Evolutionary conservation across 1,140 invertebrate genomes (phyloP), one percentile per base, ranked within the genome.

Genomic region (Schlechtendalia chinensis): DNA sequence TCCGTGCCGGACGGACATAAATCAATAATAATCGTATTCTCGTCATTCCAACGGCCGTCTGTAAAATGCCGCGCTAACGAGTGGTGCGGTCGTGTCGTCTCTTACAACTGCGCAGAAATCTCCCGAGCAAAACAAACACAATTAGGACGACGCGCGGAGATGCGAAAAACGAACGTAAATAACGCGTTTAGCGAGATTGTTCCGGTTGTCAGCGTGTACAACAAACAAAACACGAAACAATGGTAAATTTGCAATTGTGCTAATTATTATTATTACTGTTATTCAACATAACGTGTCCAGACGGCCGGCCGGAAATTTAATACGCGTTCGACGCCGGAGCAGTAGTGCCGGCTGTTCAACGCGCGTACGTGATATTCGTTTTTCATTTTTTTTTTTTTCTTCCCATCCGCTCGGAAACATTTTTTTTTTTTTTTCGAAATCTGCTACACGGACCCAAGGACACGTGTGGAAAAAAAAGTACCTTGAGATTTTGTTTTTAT

Each of bases 151-250:
- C 50, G 5, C 47, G 24, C 17, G 47, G 53, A n/a, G 45, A 69
- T 50, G 22, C 67, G 17, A 50, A 50, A n/a, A 69, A 50, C 47
- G n/a, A 16, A 50, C 45, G 29, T 56, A 74, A 74, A 74, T 39
- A 77, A 77, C 59, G 56, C 56, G 47, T 63, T 63, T 50, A 79
- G 39, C 58, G 8, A 63, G 39, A 79, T 61, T 79, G 75, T 75
- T 75, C 72, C 54, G 72, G 54, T 79, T 79, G 75, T 79, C 75
- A 12, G 54, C 72, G 58, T 50, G 6, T 29, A 11, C 6, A 32
- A 61, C 47, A 50, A 79, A 79, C n/a, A n/a, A n/a, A n/a, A n/a
- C n/a, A n/a, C n/a, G n/a, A 63, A 79, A 79, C 75, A 79, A 79
- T 79, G 17, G 72, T 10, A n/a, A 58, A 59, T 27, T 63, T 29